Base-by-base conservation (phyloP, 1,140 invertebrate species). In the Latrodectus geometricus region DNA sequence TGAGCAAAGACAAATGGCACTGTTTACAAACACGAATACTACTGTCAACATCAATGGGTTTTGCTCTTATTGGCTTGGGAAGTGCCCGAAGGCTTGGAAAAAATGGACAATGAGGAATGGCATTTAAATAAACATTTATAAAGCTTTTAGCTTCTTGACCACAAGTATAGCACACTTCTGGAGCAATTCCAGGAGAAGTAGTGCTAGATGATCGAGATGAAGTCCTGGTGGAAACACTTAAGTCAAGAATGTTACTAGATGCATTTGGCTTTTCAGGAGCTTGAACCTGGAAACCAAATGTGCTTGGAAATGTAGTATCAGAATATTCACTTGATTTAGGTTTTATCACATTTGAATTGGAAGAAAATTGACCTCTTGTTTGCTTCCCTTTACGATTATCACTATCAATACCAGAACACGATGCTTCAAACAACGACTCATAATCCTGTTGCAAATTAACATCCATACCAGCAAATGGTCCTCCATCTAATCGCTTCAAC, bases 201-300 rank as follows among this genome's bases (percentile, higher is more conserved):
- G 73, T 21, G 11, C 14, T 61, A 4, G 87, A 85, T 17, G 87
- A 79, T 54, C 70, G 72, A 52, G 87, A 84, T 17, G 87, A 68
- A 92, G 97, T 96, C 92, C 97, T 97, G 90, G 96, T 95, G 4
- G 96, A 96, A 95, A 97, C 96, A 80, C 95, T 96, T 75, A 97
- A 92, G 91, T 97, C 96, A 74, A 97, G 91, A 88, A 96, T 88
- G 23, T 80, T 86, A 23, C 79, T 72, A 8, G 21, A 54, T 8
- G 23, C 0, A 65, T 49, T 78, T 65, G 86, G 75, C 35, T 74
- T 74, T 8, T 80, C 76, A 20, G 56, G 17, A 8, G 50, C 23
- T 70, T 70, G 65, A 11, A 4, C 56, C 14, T 61, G 21, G 20
- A 86, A 77, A 17, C 14, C 52, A 54, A 75, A 75, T 9, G 12